Conservation (phyloP, 2,888 invertebrate genomes). For the Papilio elwesi region DNA sequence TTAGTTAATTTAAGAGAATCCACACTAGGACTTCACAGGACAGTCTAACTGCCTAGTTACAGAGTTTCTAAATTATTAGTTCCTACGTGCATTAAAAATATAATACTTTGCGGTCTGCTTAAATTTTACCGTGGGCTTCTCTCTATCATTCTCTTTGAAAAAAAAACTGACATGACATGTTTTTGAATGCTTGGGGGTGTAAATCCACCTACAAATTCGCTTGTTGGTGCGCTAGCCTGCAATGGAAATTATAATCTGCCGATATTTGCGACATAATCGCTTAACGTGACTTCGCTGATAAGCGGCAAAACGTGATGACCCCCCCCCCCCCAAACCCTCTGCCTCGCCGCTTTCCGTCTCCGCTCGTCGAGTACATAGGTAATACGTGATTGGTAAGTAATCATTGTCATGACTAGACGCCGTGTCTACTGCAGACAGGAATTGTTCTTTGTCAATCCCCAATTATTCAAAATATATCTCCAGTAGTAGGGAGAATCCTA, state of each 20-base stretch:
- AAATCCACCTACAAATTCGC: no score
- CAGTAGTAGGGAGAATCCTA: no score
- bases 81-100: no score
- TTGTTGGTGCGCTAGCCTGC: constrained; percentile 26
- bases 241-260: constrained; percentile 39
- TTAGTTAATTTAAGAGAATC: no score
- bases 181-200: no score
- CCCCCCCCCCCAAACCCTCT: constrained; percentile 15
- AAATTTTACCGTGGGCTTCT: no score
- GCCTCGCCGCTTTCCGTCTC: constrained; percentile 2
- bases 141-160: no score
- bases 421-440: constrained; percentile 9
- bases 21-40: no score
- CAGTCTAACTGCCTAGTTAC: no score
- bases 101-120: no score
- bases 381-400: constrained; percentile 29
- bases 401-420: constrained; percentile 11
- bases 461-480: not conserved
- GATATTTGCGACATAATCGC: constrained; percentile 36
- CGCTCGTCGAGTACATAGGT: constrained; percentile 8
- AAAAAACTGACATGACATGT: no score
- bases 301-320: constrained; percentile 35
- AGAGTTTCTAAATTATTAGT: no score
- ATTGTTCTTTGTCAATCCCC: constrained; percentile 7
- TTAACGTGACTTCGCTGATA: constrained; percentile 42